Conservation (phyloP, 1,140 invertebrate genomes). For the Parasteatoda tepidariorum region DNA sequence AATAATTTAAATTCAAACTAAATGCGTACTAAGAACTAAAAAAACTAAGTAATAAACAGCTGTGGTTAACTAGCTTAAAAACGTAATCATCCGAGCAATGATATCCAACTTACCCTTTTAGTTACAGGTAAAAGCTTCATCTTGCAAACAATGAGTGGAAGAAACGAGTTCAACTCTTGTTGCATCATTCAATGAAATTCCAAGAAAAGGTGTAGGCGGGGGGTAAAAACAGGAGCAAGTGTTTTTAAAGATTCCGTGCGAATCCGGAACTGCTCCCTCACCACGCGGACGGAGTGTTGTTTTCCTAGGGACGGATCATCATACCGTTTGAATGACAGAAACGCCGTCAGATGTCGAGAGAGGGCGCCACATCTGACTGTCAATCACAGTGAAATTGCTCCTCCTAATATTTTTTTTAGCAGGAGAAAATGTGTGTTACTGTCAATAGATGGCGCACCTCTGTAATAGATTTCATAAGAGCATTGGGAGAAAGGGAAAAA, state of each 20-base stretch:
- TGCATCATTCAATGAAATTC: not conserved
- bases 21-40: too few species aligned
- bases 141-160: not conserved
- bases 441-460: slow-evolving; percentile 37
- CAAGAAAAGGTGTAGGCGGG: not conserved
- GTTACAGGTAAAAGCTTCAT: not conserved
- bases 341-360: not conserved
- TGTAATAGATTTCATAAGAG: too few species aligned
- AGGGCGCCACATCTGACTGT: slow-evolving; percentile 27
- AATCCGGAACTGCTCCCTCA: not conserved
- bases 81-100: not conserved
- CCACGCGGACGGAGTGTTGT: not conserved
- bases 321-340: not conserved
- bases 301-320: not conserved
- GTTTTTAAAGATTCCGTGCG: not conserved
- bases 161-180: not conserved
- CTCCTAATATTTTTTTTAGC: slow-evolving; percentile 4
- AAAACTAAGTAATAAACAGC: too few species aligned
- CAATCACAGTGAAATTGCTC: slow-evolving; percentile 37
- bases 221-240: not conserved
- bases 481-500: too few species aligned
- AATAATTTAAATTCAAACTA: too few species aligned
- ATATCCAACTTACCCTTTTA: not conserved
- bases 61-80: too few species aligned
- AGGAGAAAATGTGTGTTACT: not conserved